Conservation (phyloP, 2,888 invertebrate species). For the Meloe dianella region DNA sequence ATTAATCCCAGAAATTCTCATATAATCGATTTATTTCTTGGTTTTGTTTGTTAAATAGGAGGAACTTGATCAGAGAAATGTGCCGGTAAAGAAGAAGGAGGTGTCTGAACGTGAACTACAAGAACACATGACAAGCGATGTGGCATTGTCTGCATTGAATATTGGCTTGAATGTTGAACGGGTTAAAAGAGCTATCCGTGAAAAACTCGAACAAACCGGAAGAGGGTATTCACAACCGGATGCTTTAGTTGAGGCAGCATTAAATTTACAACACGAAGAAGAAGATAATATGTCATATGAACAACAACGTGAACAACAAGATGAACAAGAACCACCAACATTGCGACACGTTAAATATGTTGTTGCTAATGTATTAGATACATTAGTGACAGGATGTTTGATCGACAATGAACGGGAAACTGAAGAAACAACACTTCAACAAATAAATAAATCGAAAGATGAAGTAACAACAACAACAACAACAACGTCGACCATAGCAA, state of each 20-base stretch:
- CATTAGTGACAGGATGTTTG: constrained; percentile 24
- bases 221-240: constrained; percentile 71
- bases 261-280: constrained; percentile 71
- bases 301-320: not conserved
- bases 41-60: constrained; percentile 24
- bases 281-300: constrained; percentile 53
- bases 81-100: constrained; percentile 39
- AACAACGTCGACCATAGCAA: constrained; percentile 13
- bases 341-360: constrained; percentile 23
- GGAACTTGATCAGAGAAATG: constrained; percentile 25
- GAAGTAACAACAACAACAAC: constrained; percentile 3
- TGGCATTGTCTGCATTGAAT: constrained; percentile 64
- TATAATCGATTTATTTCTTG: constrained; percentile 11
- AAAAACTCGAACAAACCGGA: constrained; percentile 66
- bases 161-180: constrained; percentile 67
- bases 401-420: constrained; percentile 21
- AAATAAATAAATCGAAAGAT: constrained; percentile 8
- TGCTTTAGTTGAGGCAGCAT: constrained; percentile 74
- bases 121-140: constrained; percentile 58
- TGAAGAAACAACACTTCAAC: constrained; percentile 15
- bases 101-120: constrained; percentile 55
- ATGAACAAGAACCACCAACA: constrained; percentile 4
- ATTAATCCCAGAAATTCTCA: no score
- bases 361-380: constrained; percentile 31
- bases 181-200: constrained; percentile 65